Base-by-base conservation (phyloP, 53 echinoderm and acorn worm species). In the Glandiceps talaboti region DNA sequence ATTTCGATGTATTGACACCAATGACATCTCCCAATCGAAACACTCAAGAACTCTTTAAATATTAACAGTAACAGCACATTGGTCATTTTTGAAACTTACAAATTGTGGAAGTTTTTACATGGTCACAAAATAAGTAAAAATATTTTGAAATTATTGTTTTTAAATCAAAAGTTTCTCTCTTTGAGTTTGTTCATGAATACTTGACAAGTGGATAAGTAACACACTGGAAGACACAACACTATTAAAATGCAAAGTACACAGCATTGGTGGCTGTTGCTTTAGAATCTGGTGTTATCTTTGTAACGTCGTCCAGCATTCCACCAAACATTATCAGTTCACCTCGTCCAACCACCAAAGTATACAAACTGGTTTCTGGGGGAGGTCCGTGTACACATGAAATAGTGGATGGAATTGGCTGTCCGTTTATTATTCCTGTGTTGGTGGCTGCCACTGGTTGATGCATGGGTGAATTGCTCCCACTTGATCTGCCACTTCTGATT, bases 251-350 rank as follows among this genome's bases (percentile, higher is more conserved):
- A 80, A 72, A 80, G 30, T 80, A 80, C 29, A 80, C 73, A 80
- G 73, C 64, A 29, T 80, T 80, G 6, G 73, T 29, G 20, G 80
- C 80, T 45, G 72, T 28, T 33, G 64, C 73, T 27, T 73, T 73
- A 25, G 30, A 77, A 25, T 1, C 27, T 32, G 79, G 27, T 29
- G 25, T 73, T 30, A 80, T 72, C 28, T 80, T 64, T 25, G 30
- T 29, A 1, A 32, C 31, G 6, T 80, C 83, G n/a, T 83, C 76
- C 72, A 83, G 74, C 10, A 87, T 31, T 26, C 89, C 89, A 32
- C 89, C 89, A 80, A 85, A 89, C 76, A 85, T 82, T 31, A 89
- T 83, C 30, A 89, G 33, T 30, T 89, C 85, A 14, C 82, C 89
- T 26, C 85, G 82, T 25, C 89, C 89, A 0, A 85, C 82, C 80